A percentile compares a stretch with the other conserved stretches of the same genome.
Evolutionary conservation across 2,797 vertebrate species (phyloP).

Genomic region (Lepus townsendii): DNA sequence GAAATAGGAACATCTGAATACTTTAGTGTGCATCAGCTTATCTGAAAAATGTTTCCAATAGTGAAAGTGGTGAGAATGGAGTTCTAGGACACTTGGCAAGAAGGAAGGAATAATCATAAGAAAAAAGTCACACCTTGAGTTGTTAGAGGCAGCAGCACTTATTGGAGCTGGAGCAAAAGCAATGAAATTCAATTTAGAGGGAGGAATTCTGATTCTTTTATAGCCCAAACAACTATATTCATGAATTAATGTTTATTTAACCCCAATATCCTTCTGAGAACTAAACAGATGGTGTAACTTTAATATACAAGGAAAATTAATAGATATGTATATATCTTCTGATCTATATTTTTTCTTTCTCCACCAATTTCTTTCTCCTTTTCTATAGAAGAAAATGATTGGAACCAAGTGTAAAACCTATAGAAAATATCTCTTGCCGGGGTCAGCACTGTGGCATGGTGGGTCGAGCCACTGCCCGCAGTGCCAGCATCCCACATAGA

Average conservation of each 20-base stretch:
- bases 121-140: not conserved
- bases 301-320: not conserved
- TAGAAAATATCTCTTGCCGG: not conserved
- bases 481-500: too few species aligned
- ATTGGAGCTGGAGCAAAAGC: not conserved
- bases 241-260: not conserved
- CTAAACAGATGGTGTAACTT: not conserved
- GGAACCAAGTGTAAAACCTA: not conserved
- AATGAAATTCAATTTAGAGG: not conserved
- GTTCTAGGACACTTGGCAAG: not conserved
- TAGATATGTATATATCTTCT: not conserved
- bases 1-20: not conserved
- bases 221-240: not conserved
- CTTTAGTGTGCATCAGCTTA: not conserved
- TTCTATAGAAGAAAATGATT: not conserved
- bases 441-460: too few species aligned
- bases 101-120: not conserved
- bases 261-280: not conserved
- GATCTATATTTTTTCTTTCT: not conserved
- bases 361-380: not conserved
- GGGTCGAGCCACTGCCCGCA: too few species aligned
- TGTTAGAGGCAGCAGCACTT: not conserved
- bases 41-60: not conserved
- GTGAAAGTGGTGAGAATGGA: not conserved
- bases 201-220: not conserved